A percentile compares a stretch with the other conserved stretches of the same genome.
Conservation (phyloP, 2,888 invertebrate species). For the Himalopsyche kuldschensis region DNA sequence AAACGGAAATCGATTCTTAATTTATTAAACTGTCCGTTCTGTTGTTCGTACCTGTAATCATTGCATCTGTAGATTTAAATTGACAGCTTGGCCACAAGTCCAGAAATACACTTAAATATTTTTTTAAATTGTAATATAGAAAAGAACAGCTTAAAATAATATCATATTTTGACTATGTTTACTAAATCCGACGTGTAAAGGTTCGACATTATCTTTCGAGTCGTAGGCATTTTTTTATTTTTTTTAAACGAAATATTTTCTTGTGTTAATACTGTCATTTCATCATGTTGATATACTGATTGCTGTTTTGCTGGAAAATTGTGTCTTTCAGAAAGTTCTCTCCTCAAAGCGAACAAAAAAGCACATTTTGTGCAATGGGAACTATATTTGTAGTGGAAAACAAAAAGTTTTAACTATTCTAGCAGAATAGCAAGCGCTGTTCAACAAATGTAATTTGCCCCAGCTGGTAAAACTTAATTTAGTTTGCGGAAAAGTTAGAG, state of each 20-base stretch:
- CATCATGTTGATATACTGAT: not conserved
- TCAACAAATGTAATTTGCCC: constrained; percentile 38
- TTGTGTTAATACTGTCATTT: not conserved
- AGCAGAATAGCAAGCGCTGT: constrained; percentile 15
- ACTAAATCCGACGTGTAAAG: too few relatives aligned
- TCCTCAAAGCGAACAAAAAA: constrained; percentile 1
- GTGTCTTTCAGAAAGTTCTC: not conserved
- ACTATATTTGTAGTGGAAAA: constrained; percentile 14
- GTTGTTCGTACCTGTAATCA: too few relatives aligned
- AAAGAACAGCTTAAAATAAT: too few relatives aligned
- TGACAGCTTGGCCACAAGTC: too few relatives aligned
- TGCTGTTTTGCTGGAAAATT: not conserved
- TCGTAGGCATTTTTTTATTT: too few relatives aligned
- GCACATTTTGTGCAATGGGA: not conserved
- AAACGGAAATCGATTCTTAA: too few relatives aligned
- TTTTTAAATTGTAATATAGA: too few relatives aligned
- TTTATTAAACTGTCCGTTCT: too few relatives aligned
- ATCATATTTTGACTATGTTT: too few relatives aligned
- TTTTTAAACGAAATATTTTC: not conserved
- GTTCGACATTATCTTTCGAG: too few relatives aligned
- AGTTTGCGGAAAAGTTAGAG: constrained; percentile 35
- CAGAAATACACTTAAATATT: too few relatives aligned
- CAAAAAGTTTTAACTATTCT: constrained; percentile 19
- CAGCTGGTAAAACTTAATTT: constrained; percentile 39
- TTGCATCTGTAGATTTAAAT: too few relatives aligned